Conservation (phyloP, 2,888 invertebrate species). For the Dasypolia templi region DNA sequence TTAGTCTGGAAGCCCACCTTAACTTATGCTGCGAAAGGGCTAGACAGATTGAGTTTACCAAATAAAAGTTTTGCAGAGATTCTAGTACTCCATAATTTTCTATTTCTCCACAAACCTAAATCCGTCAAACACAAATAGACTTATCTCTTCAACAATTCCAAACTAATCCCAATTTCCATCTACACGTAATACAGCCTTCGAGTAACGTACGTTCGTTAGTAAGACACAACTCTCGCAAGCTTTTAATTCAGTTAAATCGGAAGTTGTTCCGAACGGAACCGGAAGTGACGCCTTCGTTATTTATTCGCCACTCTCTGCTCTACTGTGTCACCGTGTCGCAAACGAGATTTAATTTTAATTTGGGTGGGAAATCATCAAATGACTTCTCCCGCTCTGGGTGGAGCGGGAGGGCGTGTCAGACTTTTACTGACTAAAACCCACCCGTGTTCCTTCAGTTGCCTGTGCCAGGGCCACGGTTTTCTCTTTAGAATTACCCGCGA, state of each 20-base stretch:
- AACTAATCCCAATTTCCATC: slow-evolving; percentile 29
- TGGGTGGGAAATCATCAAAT: too few species aligned
- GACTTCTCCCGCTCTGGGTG: too few species aligned
- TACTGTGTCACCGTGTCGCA: slow-evolving; percentile 60
- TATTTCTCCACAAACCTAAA: not conserved
- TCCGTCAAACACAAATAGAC: not conserved
- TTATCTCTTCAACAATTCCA: slow-evolving; percentile 2
- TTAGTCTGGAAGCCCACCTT: too few species aligned
- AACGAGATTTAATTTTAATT: slow-evolving; percentile 59
- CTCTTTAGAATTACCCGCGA: too few species aligned
- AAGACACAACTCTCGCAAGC: slow-evolving; percentile 82
- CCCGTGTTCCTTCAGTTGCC: too few species aligned
- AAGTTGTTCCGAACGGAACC: slow-evolving; percentile 73
- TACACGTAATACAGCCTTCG: slow-evolving; percentile 66
- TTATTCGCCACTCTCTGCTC: slow-evolving; percentile 62
- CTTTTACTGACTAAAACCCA: too few species aligned
- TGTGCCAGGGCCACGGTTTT: too few species aligned
- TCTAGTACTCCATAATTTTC: not conserved
- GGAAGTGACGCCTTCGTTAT: slow-evolving; percentile 77
- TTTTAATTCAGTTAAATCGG: slow-evolving; percentile 86
- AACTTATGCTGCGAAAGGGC: too few species aligned
- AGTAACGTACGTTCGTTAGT: slow-evolving; percentile 82
- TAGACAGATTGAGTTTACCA: too few species aligned
- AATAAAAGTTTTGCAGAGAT: not conserved
- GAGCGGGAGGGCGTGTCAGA: too few species aligned